Conservation (phyloP, 2,113 vertebrate species). For the Vulpes vulpes region DNA sequence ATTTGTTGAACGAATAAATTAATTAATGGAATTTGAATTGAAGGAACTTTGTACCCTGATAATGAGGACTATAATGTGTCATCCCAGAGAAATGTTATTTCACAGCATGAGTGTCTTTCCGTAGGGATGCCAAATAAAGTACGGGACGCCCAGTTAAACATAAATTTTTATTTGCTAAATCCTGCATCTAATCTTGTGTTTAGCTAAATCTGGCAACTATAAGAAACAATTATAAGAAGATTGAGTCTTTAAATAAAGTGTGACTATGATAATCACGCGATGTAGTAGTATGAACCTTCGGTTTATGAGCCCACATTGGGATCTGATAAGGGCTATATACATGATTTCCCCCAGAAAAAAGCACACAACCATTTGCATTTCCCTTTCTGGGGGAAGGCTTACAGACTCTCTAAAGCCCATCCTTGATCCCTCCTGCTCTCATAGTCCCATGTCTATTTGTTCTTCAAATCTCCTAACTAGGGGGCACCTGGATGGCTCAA, state of each 20-base stretch:
- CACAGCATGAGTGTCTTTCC: neutral
- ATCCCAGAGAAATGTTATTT: neutral
- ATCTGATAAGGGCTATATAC: neutral
- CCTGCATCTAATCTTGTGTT: neutral
- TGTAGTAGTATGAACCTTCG: neutral
- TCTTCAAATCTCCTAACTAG: slow-evolving; percentile 24
- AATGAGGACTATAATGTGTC: neutral
- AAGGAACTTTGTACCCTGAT: neutral
- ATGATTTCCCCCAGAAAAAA: neutral
- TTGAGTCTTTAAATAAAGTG: neutral
- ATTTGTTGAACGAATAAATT: slow-evolving; percentile 12
- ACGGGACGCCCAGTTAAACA: neutral
- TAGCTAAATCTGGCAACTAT: neutral
- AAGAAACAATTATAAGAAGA: neutral
- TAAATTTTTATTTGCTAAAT: slow-evolving; percentile 25
- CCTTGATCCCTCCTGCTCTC: neutral
- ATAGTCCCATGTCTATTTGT: neutral
- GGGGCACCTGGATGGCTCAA: no score
- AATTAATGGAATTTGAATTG: neutral
- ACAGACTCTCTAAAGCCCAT: neutral
- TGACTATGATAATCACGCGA: neutral
- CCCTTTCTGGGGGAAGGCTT: neutral
- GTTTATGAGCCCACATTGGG: neutral
- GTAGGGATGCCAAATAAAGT: neutral
- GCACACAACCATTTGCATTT: neutral